Base-by-base conservation (phyloP, 2,797 vertebrate species). In the Apogon hyalosoma region DNA sequence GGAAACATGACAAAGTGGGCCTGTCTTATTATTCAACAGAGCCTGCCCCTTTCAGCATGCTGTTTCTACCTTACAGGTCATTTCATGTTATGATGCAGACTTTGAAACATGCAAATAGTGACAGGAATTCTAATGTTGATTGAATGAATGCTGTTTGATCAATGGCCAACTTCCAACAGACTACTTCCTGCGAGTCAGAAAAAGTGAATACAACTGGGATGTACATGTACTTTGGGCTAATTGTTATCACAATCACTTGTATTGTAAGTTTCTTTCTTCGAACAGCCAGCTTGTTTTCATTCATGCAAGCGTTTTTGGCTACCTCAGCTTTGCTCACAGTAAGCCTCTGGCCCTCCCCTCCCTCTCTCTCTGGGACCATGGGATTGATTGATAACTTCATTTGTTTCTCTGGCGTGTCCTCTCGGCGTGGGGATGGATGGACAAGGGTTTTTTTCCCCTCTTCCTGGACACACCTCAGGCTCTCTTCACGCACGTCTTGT, bases 301-400 rank as follows among this genome's bases (percentile, higher is more conserved):
- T 76, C 18, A 39, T 43, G n/a, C 14, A 9, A 9, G 51, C 69
- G 49, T 53, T 80, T 83, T 71, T 53, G 62, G 52, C 62, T 1
- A 19, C 64, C 66, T 81, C 82, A 59, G 77, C 77, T 46, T 36
- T 73, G 66, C 77, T 78, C 59, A 75, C 49, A 48, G 45, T 55
- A 14, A 75, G 72, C 69, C 75, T 77, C 75, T 83, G 83, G 83
- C 72, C 69, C 45, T 65, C 54, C 65, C 68, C 75, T 83, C 77
- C 81, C 63, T 79, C 64, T 84, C 88, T 80, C 85, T 7, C 11
- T 78, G 77, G 75, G 82, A 80, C 46, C 0, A 21, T 47, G 39
- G 18, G 73, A 55, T 85, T 94, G 93, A 94, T 92, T 92, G 91
- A 94, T 94, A 90, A 90, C 87, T 87, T 90, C 63, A 86, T 89